phyloP scores from a whole-genome alignment of 2,113 vertebrate species.

The Cyprinodon variegatus region DNA sequence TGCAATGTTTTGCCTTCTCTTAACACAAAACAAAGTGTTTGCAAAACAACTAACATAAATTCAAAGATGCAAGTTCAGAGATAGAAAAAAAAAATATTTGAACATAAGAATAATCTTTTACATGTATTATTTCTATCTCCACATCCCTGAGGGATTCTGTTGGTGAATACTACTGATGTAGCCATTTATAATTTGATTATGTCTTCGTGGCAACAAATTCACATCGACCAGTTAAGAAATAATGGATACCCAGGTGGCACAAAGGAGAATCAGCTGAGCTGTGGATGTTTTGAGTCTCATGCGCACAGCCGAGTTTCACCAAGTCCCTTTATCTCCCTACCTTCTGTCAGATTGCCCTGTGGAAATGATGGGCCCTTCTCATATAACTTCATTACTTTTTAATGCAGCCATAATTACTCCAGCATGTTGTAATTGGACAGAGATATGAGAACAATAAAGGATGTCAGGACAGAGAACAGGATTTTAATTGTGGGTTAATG shows the following conservation, averaged over 20 bases:
- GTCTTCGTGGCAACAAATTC: constrained; percentile 66
- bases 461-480: constrained; percentile 74
- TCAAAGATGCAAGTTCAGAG: not conserved
- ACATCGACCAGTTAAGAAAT: constrained; percentile 60
- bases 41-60: constrained; percentile 24
- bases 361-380: constrained; percentile 69
- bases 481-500: constrained; percentile 83
- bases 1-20: constrained; percentile 43
- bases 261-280: constrained; percentile 33
- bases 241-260: constrained; percentile 52
- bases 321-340: constrained; percentile 27
- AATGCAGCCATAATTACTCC: constrained; percentile 82
- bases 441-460: constrained; percentile 79
- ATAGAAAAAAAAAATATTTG: not conserved
- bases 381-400: constrained; percentile 84
- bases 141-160: constrained; percentile 25
- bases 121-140: constrained; percentile 6
- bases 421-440: constrained; percentile 75
- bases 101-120: constrained; percentile 6
- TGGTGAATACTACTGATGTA: constrained; percentile 40
- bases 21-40: constrained; percentile 50
- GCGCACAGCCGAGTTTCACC: constrained; percentile 39
- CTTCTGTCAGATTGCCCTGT: constrained; percentile 65
- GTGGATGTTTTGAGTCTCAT: constrained; percentile 49
- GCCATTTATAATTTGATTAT: constrained; percentile 48